A percentile compares a stretch with the other conserved stretches of the same genome.
Evolutionary conservation across 35 echinoderm and acorn worm genomes (phyloP).

Genomic region (Ptychodera flava): DNA sequence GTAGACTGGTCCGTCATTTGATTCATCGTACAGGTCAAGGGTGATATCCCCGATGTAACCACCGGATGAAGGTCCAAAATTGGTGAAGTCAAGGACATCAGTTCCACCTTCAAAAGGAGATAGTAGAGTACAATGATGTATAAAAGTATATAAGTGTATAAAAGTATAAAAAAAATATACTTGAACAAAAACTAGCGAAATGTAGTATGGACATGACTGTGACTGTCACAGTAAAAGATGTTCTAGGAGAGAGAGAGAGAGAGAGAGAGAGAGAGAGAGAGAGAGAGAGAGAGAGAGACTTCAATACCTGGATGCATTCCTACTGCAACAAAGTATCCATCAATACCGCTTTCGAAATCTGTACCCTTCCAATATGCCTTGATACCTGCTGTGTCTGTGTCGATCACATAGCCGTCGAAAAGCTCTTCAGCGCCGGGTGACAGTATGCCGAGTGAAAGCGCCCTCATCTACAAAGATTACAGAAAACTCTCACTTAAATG

Average conservation of each 20-base stretch:
- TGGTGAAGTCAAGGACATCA: slow-evolving; percentile 12
- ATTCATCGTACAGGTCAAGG: neutral
- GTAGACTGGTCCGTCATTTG: slow-evolving; percentile 18
- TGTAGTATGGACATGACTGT: no score
- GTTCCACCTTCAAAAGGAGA: neutral
- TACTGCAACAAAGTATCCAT: slow-evolving; percentile 27
- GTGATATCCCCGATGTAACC: slow-evolving; percentile 8
- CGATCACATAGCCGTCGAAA: slow-evolving; percentile 25
- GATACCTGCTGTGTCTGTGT: slow-evolving; percentile 15
- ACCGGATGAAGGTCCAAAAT: neutral
- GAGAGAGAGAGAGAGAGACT: no score
- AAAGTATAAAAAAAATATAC: neutral
- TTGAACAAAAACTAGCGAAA: no score
- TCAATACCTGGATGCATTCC: no score
- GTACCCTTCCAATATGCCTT: slow-evolving; percentile 31
- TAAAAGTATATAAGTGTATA: neutral
- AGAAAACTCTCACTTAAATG: neutral
- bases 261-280: no score
- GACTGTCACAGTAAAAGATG: no score
- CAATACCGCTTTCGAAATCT: slow-evolving; percentile 36
- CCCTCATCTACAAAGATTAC: neutral
- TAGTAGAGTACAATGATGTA: neutral
- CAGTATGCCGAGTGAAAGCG: neutral
- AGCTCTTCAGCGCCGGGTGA: slow-evolving; percentile 28
- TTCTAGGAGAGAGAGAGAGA: no score